phyloP scores from a whole-genome alignment of 1,140 invertebrate genomes.

The Kradibia gibbosae region DNA sequence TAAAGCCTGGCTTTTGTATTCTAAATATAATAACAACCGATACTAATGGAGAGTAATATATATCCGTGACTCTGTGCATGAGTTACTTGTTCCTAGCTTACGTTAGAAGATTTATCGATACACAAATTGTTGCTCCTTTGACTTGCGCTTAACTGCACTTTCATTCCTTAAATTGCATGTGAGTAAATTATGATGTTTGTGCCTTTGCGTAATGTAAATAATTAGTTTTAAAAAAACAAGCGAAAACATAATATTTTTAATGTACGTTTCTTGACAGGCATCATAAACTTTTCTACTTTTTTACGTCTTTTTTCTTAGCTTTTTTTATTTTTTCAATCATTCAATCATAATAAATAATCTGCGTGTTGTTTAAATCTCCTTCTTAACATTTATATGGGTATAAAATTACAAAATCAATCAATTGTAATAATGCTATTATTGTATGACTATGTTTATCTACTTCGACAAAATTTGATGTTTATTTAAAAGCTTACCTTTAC shows the following conservation, averaged over 20 bases:
- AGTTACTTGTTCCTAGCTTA: neutral
- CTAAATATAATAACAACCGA: slow-evolving; percentile 36
- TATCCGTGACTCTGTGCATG: neutral
- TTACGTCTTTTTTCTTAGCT: neutral
- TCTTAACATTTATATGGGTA: no score
- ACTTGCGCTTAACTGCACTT: neutral
- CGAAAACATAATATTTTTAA: neutral
- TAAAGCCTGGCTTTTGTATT: neutral
- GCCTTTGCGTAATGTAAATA: neutral
- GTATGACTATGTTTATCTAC: no score
- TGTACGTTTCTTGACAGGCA: neutral
- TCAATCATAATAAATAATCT: neutral
- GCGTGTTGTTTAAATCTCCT: neutral
- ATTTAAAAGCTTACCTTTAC: neutral
- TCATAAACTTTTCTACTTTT: neutral
- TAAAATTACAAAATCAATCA: no score
- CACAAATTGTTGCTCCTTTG: neutral
- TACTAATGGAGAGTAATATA: slow-evolving; percentile 29
- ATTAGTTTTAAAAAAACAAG: neutral
- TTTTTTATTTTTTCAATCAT: no score
- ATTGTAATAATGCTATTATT: no score
- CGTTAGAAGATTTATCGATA: neutral
- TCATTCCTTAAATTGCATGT: neutral
- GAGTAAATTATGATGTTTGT: neutral
- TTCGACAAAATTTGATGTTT: neutral